Evolutionary conservation across 2,888 invertebrate species (phyloP).

Genomic region (Drosophila monieri): DNA sequence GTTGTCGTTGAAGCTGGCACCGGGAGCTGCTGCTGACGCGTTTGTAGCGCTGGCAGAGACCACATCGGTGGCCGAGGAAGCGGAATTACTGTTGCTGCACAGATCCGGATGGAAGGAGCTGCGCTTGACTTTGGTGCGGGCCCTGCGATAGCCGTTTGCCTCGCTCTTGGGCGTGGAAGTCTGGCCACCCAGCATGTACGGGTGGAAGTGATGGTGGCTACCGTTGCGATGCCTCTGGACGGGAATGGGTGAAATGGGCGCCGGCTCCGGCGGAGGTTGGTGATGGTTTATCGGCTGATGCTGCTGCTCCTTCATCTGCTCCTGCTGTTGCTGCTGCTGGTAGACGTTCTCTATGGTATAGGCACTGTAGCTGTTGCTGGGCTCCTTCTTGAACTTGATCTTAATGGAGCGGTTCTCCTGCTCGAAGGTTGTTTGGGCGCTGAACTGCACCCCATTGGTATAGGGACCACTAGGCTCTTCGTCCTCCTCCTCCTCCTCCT

Average conservation of each 20-base stretch:
- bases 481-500: conserved; percentile 57
- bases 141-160: conserved; percentile 47
- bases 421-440: conserved; percentile 77
- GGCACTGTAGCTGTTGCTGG: conserved; percentile 80
- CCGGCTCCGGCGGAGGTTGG: conserved; percentile 14
- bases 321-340: conserved; percentile 56
- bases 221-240: conserved; percentile 71
- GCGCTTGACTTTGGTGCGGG: conserved; percentile 74
- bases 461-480: conserved; percentile 49
- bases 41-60: conserved; percentile 40
- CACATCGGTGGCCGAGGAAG: conserved; percentile 74
- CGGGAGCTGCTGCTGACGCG: conserved; percentile 17
- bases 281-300: conserved; percentile 3
- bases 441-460: conserved; percentile 76
- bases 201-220: conserved; percentile 80
- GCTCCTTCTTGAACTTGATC: conserved; percentile 83
- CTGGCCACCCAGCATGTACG: conserved; percentile 77
- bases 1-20: conserved; percentile 78
- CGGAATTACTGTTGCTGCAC: conserved; percentile 81
- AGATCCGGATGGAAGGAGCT: conserved; percentile 65
- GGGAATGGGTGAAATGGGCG: conserved; percentile 35
- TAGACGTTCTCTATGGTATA: conserved; percentile 81
- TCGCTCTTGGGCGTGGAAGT: conserved; percentile 82
- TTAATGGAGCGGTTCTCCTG: conserved; percentile 83
- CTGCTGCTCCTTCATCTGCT: conserved; percentile 35